Evolutionary conservation across 2,888 invertebrate genomes (phyloP).

Genomic region (Macrosoma leucophasiata): DNA sequence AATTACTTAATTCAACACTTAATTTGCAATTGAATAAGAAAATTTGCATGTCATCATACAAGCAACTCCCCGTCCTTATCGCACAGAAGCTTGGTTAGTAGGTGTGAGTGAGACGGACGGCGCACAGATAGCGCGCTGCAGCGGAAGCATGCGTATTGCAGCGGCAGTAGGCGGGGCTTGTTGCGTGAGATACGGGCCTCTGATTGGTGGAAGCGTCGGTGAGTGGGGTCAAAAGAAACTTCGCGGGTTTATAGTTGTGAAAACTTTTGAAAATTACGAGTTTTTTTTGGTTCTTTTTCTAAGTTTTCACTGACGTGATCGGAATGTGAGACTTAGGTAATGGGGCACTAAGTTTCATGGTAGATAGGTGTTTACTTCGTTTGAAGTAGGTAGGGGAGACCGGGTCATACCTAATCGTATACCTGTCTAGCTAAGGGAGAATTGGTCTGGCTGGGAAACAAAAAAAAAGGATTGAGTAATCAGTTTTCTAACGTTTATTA

Average conservation of each 20-base stretch:
- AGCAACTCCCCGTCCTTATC: slow-evolving; percentile 46
- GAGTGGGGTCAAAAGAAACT: slow-evolving; percentile 63
- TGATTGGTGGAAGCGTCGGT: slow-evolving; percentile 58
- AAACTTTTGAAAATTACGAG: slow-evolving; percentile 55
- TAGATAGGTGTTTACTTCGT: too few species aligned
- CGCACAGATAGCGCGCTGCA: slow-evolving; percentile 42
- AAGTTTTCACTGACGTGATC: slow-evolving; percentile 13
- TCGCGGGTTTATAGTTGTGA: slow-evolving; percentile 50
- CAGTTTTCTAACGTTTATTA: too few species aligned
- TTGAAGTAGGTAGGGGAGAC: too few species aligned
- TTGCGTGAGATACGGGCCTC: slow-evolving; percentile 42
- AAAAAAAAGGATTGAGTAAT: too few species aligned
- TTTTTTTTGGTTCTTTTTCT: slow-evolving; percentile 22
- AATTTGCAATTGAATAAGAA: slow-evolving; percentile 69
- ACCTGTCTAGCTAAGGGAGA: too few species aligned
- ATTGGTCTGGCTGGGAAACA: too few species aligned
- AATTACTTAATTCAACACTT: slow-evolving; percentile 66
- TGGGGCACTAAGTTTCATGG: too few species aligned
- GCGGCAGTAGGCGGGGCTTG: slow-evolving; percentile 57
- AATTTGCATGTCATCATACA: slow-evolving; percentile 65
- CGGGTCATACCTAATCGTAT: too few species aligned
- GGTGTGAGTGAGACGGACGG: slow-evolving; percentile 45
- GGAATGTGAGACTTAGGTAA: slow-evolving; percentile 4
- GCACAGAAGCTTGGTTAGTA: slow-evolving; percentile 25
- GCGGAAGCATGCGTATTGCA: slow-evolving; percentile 67